Evolutionary conservation across 2,888 invertebrate species (phyloP).

Genomic region (Amiota communis): DNA sequence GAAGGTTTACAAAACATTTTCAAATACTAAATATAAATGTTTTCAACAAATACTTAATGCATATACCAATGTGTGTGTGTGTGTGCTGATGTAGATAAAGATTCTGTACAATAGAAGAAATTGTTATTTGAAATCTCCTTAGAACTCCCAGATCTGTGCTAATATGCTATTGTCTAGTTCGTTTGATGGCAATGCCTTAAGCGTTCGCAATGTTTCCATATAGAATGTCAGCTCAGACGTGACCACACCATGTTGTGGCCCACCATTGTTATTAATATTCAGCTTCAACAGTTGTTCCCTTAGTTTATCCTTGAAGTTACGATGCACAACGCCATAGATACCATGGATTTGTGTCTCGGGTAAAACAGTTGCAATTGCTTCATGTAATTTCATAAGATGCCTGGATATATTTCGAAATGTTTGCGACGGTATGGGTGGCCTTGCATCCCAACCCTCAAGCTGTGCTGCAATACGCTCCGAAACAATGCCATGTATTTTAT

Average conservation of each 20-base stretch:
- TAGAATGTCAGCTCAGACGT: constrained; percentile 94
- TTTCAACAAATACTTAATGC: constrained; percentile 12
- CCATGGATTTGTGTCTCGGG: constrained; percentile 85
- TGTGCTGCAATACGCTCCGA: constrained; percentile 88
- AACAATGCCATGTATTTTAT: constrained; percentile 92
- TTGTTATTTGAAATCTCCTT: constrained; percentile 39
- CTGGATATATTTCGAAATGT: constrained; percentile 89
- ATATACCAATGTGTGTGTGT: background rate
- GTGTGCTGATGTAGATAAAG: constrained; percentile 1
- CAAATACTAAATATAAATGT: constrained; percentile 9
- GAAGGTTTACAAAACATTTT: background rate
- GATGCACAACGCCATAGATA: constrained; percentile 85
- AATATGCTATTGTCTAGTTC: constrained; percentile 83
- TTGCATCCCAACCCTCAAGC: constrained; percentile 91
- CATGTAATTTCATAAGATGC: constrained; percentile 92
- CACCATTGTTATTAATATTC: constrained; percentile 95
- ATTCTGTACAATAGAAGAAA: constrained; percentile 13
- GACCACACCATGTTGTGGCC: constrained; percentile 96
- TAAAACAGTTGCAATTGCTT: constrained; percentile 89
- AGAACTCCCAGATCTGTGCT: constrained; percentile 84
- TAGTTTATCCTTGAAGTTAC: constrained; percentile 89
- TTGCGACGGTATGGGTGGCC: constrained; percentile 95
- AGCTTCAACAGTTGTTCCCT: constrained; percentile 87
- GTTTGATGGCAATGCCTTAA: constrained; percentile 83
- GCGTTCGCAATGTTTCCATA: constrained; percentile 86